Base-by-base conservation (phyloP, 1,140 invertebrate species). In the Drosophila lacteicornis region DNA sequence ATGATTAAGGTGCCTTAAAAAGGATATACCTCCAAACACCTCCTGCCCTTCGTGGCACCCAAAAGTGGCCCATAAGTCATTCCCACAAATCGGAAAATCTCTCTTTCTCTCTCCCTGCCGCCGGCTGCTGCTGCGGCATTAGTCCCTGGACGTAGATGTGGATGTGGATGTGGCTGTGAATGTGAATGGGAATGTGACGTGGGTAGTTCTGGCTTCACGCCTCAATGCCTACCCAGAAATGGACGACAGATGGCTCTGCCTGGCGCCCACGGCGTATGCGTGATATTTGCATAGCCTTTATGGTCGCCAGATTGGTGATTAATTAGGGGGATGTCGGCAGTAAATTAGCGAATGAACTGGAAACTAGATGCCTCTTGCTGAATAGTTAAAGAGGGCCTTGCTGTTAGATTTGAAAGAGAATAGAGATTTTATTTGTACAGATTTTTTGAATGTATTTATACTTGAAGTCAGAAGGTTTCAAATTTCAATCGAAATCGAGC, bases 1-100 rank as follows among this genome's bases (percentile, higher is more conserved):
- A 57, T 78, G 75, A 78, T 78, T 78, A 78, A 78, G 75, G 75
- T 78, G 75, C 75, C 75, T 78, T 77, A 78, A 78, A 73, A 74
- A 17, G 70, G 70, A 73, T 74, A 43, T 45, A 53, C 40, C 63
- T 66, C 25, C 40, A 22, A 27, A 27, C 67, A 36, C 67, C 49
- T 15, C 36, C 22, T 22, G 11, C 45, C 12, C 17, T 33, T 4
- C 49, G 4, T 43, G 27, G 36, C 51, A 19, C 19, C 67, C 45
- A 47, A 57, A 66, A 66, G 60, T 65, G 75, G 62, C 56, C 75
- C 75, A 77, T 77, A 77, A 77, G 75, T 77, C 75, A 77, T 77
- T 77, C 75, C 75, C 62, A 61, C 74, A 77, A 77, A 74, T 74
- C 70, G 69, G 68, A 74, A 73, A 74, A 74, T 73, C 70, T 74